A percentile compares a stretch with the other conserved stretches of the same genome.
phyloP scores from a whole-genome alignment of 2,113 vertebrate species.

The Montifringilla adamsi region DNA sequence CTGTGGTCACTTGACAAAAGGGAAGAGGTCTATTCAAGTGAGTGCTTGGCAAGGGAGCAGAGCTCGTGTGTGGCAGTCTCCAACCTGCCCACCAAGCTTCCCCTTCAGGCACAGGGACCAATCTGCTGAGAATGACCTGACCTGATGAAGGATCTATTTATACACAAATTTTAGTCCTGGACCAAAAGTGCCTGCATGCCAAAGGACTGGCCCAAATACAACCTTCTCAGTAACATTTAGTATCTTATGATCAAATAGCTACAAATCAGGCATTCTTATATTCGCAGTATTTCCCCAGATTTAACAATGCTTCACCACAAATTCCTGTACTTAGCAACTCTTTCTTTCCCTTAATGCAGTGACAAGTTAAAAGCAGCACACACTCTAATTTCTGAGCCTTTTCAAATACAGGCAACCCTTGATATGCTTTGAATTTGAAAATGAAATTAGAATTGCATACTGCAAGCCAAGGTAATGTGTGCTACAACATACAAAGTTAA shows the following conservation, averaged over 20 bases:
- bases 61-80: background rate
- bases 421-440: background rate
- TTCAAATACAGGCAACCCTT: background rate
- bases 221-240: background rate
- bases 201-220: background rate
- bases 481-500: background rate
- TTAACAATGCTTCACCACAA: background rate
- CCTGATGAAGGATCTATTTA: conserved; percentile 30
- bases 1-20: conserved; percentile 21
- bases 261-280: background rate
- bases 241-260: background rate
- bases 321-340: background rate
- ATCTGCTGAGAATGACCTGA: conserved; percentile 54
- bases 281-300: background rate
- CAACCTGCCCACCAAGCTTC: conserved; percentile 15
- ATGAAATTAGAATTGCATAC: background rate
- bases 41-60: conserved; percentile 8
- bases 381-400: background rate
- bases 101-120: conserved; percentile 50
- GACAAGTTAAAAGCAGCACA: background rate
- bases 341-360: background rate
- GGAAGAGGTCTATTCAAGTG: conserved; percentile 12
- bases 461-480: background rate
- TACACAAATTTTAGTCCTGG: background rate
- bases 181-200: background rate